These are phyloP conservation scores for Acanthurus lineatus DNA, from an alignment of 2,797 vertebrate species.

Conservation along the genomic window DNA sequence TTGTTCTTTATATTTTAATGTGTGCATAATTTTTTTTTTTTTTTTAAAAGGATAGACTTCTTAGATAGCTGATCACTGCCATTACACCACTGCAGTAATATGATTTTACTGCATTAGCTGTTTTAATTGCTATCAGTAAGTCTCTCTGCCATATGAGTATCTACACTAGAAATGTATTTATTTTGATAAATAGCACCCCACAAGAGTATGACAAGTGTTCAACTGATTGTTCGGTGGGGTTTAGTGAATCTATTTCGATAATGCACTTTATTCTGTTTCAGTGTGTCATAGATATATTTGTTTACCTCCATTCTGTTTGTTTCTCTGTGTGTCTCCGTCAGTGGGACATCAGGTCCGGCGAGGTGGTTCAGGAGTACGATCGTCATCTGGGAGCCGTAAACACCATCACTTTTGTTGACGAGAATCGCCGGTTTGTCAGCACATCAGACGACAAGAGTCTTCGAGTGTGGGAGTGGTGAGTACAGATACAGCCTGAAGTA, in stretches of 20 bases:
- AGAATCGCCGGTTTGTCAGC: slow-evolving; percentile 97
- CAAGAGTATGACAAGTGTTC: background rate
- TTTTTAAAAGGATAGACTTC: slow-evolving; percentile 4
- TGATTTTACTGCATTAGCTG: slow-evolving; percentile 9
- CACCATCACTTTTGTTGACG: slow-evolving; percentile 99
- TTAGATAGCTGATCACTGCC: slow-evolving; percentile 18
- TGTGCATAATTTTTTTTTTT: background rate
- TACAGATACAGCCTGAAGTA: slow-evolving; percentile 1
- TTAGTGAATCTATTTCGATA: slow-evolving; percentile 8
- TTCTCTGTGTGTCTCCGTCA: slow-evolving; percentile 59
- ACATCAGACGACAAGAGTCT: slow-evolving; percentile 99
- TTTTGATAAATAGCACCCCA: background rate
- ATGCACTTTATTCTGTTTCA: background rate
- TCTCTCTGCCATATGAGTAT: background rate
- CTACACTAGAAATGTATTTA: background rate
- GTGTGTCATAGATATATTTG: background rate
- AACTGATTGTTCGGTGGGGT: background rate
- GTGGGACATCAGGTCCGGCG: slow-evolving; percentile 96
- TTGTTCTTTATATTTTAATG: background rate
- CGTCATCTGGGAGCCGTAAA: slow-evolving; percentile 98
- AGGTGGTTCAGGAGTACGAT: slow-evolving; percentile 98
- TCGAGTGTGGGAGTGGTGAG: slow-evolving; percentile 99
- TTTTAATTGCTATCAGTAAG: slow-evolving; percentile 20
- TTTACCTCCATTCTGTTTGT: slow-evolving; percentile 14
- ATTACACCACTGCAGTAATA: slow-evolving; percentile 15